These are phyloP conservation scores for Pelobates fuscus DNA, from an alignment of 2,113 vertebrate species.

Conservation along the genomic window DNA sequence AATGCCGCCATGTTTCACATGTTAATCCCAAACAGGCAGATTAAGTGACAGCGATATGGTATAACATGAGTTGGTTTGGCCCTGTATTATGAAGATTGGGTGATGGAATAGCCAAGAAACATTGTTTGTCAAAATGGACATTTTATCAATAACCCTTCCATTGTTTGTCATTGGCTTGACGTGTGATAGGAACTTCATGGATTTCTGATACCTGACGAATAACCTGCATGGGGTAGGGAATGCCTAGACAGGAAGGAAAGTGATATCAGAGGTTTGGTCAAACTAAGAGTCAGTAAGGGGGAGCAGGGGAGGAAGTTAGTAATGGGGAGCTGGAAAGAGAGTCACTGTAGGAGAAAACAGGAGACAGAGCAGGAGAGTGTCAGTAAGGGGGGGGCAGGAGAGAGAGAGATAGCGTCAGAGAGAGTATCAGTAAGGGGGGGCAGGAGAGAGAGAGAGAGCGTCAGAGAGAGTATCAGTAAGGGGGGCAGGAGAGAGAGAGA, in stretches of 20 bases:
- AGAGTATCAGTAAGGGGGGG: not conserved
- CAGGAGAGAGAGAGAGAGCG: not conserved
- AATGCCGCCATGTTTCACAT: not conserved
- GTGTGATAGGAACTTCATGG: no score
- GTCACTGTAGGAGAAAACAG: not conserved
- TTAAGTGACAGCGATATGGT: not conserved
- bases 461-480: not conserved
- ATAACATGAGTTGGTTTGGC: not conserved
- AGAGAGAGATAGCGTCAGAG: not conserved
- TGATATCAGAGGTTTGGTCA: not conserved
- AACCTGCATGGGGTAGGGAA: no score
- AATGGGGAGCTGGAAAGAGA: not conserved
- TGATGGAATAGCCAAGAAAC: no score
- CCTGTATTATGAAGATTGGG: not conserved
- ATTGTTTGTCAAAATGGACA: no score
- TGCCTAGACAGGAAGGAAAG: not conserved
- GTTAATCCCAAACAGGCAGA: not conserved
- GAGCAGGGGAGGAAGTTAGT: not conserved
- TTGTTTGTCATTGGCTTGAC: no score
- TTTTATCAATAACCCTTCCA: no score
- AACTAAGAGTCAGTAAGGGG: not conserved
- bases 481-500: not conserved
- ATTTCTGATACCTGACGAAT: no score
- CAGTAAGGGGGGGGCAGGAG: not conserved
- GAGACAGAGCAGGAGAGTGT: not conserved